Base-by-base conservation (phyloP, 2,888 invertebrate species). In the Mythimna vitellina region DNA sequence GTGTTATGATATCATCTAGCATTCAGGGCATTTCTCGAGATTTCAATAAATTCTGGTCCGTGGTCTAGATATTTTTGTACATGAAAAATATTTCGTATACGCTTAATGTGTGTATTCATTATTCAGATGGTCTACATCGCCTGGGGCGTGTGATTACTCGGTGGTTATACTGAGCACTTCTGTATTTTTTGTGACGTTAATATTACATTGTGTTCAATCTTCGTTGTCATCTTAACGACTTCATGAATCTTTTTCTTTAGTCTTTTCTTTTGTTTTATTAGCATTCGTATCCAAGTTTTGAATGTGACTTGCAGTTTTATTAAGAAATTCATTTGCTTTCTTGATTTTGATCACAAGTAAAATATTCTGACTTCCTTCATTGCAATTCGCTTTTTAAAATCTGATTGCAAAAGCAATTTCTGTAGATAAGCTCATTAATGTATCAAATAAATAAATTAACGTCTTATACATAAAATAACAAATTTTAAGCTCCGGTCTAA, bases 41-140 rank as follows among this genome's bases (percentile, higher is more conserved):
- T 84, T 86, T 84, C 82, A 86, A 88, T 89, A 85, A 84, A 86
- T 85, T 85, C 76, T 54, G 70, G 65, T 77, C 57, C 61, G 46
- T 64, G 74, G 65, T 82, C 78, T 80, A 56, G 73, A 76, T 81
- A 69, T 73, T 75, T 68, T 66, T 77, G 42, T 65, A 66, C 68
- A 63, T 79, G 65, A 74, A 76, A 76, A 74, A 71, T 68, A 76
- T 75, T 78, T 79, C 35, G 42, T 35, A 22, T 46, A 17, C 29
- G 57, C 60, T 73, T 63, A 65, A 83, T 80, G 66, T 57, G 62
- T 70, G 38, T 78, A 74, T 74, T 75, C 58, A 64, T 68, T 76
- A 71, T 65, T 67, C 73, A 70, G 58, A 70, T 67, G 29, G 61
- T 29, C 14, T 62, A 14, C 53, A 69, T 53, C 35, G 73, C 77